A percentile compares a stretch with the other conserved stretches of the same genome.
Conservation (phyloP, 2,113 vertebrate genomes). For the Neodon shergylaensis region DNA sequence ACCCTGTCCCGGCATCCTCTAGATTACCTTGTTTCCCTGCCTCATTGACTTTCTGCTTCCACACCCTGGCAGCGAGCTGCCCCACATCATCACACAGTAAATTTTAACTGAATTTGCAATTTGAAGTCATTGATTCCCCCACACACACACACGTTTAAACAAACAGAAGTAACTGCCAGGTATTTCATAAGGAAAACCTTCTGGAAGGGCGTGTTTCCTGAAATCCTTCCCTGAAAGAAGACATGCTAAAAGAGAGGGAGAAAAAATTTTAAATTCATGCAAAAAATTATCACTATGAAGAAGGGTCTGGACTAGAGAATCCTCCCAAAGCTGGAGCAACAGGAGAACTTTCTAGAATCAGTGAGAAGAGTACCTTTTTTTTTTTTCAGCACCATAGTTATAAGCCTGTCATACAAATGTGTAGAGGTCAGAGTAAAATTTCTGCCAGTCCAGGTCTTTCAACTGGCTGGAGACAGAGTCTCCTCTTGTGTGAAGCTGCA, state of each 20-base stretch:
- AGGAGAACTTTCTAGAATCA: background rate
- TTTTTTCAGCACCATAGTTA: background rate
- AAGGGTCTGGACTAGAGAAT: background rate
- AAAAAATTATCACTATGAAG: background rate
- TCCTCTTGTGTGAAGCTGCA: background rate
- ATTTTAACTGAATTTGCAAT: conserved; percentile 75
- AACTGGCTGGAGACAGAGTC: background rate
- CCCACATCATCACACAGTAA: conserved; percentile 70
- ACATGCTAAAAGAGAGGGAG: background rate
- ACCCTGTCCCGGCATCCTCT: conserved; percentile 62
- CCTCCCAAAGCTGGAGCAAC: background rate
- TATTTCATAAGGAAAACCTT: conserved; percentile 60
- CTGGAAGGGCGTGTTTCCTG: background rate
- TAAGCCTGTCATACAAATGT: background rate
- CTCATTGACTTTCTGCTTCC: conserved; percentile 76
- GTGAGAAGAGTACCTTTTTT: background rate
- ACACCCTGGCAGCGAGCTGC: conserved; percentile 59
- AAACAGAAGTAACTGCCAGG: conserved; percentile 70
- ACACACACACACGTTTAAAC: conserved; percentile 79
- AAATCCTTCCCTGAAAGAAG: background rate
- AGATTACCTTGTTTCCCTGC: conserved; percentile 72
- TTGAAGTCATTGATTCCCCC: conserved; percentile 70
- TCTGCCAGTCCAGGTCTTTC: background rate
- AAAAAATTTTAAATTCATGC: background rate
- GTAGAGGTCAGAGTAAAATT: background rate